Evolutionary conservation across 2,888 invertebrate genomes (phyloP), one percentile per base, ranked within the genome.

Genomic region (Macrosoma leucophasiata): DNA sequence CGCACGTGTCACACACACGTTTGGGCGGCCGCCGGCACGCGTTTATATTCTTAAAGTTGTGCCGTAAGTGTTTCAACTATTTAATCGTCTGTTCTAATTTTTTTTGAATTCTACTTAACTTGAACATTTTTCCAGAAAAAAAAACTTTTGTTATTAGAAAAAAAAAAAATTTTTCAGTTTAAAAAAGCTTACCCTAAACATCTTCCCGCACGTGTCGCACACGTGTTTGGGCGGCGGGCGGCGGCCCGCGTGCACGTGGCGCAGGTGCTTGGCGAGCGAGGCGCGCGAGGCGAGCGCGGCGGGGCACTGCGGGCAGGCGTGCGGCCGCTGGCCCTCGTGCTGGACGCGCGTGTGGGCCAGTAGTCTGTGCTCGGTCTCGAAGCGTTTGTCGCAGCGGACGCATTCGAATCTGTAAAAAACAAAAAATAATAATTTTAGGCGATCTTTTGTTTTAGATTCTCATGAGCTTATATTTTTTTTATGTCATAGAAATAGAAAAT

Each of bases 151-250:
- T n/a, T n/a, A n/a, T n/a, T n/a, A n/a, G n/a, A n/a, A n/a, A n/a
- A n/a, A n/a, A n/a, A n/a, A n/a, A n/a, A n/a, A n/a, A n/a, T n/a
- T n/a, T n/a, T n/a, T n/a, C n/a, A n/a, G n/a, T n/a, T n/a, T n/a
- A n/a, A n/a, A n/a, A n/a, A n/a, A n/a, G n/a, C 64, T 46, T 17
- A 74, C 81, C 50, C 69, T 41, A 55, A 81, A 82, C 2, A 69
- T 69, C 43, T 69, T 67, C 11, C 79, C 79, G 58, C 79, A 78
- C 0, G 72, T 62, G 48, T 78, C 64, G 44, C 81, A 81, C 6
- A 77, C 71, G 52, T 76, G 75, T 0, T 49, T 14, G 1, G 61
- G 50, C 37, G 63, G 59, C 26, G 72, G 55, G 8, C 62, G 43
- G 3, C 29, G 28, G 1, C 62, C 66, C 3, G 39, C 43, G 60